Evolutionary conservation across 2,797 vertebrate genomes (phyloP), one percentile per base, ranked within the genome.

Genomic region (Paedocypris micromegethes): DNA sequence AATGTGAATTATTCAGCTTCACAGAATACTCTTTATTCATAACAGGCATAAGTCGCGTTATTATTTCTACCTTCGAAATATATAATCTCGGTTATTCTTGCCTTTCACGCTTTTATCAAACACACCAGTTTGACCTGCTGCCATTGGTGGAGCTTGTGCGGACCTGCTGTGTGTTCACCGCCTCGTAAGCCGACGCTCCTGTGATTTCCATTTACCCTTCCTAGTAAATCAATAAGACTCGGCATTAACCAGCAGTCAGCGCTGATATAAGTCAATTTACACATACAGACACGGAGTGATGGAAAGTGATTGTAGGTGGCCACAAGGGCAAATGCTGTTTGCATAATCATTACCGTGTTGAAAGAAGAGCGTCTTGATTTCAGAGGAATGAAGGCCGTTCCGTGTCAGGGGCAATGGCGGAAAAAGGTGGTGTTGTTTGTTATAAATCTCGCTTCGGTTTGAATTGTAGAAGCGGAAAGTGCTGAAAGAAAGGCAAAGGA

Each of bases 181-280:
- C 60, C 57, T 63, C 58, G 60, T 64, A 59, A 70, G 46, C 47
- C 53, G 41, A 40, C 60, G 58, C 52, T 41, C 60, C 64, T 70
- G 47, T 57, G 52, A 70, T 70, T 70, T 64, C 47, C 60, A 70
- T 70, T 60, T 57, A 64, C 52, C 52, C 68, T 56, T 6, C 9
- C 59, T 63, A 64, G 64, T 70, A 70, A 70, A 70, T 64, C 68
- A 70, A 64, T 70, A 70, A 57, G 60, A 49, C 60, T 70, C 57
- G 41, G 68, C 46, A 63, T 70, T 70, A 70, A 50, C 68, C 23
- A 6, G 58, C 57, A 66, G 64, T 72, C 70, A 66, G 64, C 57
- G 41, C 50, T 66, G 70, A 72, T 72, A 66, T 38, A 66, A 66
- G 51, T 72, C 70, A 55, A 64, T 66, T 72, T 72, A 66, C 70